Evolutionary conservation across 2,797 vertebrate genomes (phyloP).

Genomic region (Rhinella marina): DNA sequence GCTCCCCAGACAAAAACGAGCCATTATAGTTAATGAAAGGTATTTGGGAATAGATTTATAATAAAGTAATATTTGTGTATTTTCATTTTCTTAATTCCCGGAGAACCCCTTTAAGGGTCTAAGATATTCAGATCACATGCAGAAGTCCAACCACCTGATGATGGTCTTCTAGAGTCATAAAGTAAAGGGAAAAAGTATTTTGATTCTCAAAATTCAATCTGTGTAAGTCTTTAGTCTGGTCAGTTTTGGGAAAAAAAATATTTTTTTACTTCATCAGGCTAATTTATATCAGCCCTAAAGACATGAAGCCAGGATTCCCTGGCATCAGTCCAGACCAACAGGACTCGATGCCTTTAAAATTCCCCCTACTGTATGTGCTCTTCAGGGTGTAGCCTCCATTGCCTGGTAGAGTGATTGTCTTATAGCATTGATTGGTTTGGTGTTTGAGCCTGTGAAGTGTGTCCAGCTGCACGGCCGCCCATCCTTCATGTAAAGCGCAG

Average conservation of each 20-base stretch:
- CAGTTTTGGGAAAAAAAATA: neutral
- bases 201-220: neutral
- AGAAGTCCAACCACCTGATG: no score
- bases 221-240: neutral
- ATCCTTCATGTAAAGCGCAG: slow-evolving; percentile 64
- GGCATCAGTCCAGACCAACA: neutral
- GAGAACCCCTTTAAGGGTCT: no score
- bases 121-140: no score
- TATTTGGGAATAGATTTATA: no score
- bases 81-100: no score
- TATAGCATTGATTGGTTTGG: slow-evolving; percentile 1
- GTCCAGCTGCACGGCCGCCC: slow-evolving; percentile 22
- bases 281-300: neutral
- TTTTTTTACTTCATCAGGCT: neutral
- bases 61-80: no score
- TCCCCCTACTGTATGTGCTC: neutral
- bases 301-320: neutral
- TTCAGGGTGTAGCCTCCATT: slow-evolving; percentile 15
- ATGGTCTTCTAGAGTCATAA: no score
- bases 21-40: no score
- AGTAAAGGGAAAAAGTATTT: neutral
- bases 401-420: slow-evolving; percentile 27
- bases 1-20: no score
- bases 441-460: slow-evolving; percentile 39
- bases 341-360: neutral